Conservation (phyloP, 2,113 vertebrate species). For the Rissa tridactyla region DNA sequence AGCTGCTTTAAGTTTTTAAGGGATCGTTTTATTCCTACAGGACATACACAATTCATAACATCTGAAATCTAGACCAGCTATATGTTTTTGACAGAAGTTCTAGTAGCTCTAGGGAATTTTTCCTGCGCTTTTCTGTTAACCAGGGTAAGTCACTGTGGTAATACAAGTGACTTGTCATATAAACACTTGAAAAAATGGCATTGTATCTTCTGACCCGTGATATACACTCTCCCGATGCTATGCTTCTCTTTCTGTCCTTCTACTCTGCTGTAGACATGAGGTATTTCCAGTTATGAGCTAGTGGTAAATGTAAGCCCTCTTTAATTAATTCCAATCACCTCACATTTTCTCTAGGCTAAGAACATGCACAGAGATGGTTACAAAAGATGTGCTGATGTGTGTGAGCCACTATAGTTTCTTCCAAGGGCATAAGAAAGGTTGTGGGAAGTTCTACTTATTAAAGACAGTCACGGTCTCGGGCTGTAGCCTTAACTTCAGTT, state of each 20-base stretch:
- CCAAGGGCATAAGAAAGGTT: background rate
- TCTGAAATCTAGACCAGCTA: background rate
- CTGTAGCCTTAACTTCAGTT: background rate
- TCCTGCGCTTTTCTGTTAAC: background rate
- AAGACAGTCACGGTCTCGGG: background rate
- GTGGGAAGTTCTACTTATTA: background rate
- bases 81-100: background rate
- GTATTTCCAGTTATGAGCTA: background rate
- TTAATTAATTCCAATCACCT: background rate
- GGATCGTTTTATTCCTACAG: background rate
- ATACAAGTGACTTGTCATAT: background rate
- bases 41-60: background rate
- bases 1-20: background rate
- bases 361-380: background rate
- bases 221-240: background rate
- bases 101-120: background rate
- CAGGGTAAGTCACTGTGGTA: background rate
- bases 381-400: background rate
- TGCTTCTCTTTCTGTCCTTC: background rate
- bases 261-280: background rate
- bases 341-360: background rate
- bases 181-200: background rate
- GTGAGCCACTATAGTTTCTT: background rate
- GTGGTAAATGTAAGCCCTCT: background rate
- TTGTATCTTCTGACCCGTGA: background rate